Base-by-base conservation (phyloP, 1,140 invertebrate species). In the Drosophila nannoptera region DNA sequence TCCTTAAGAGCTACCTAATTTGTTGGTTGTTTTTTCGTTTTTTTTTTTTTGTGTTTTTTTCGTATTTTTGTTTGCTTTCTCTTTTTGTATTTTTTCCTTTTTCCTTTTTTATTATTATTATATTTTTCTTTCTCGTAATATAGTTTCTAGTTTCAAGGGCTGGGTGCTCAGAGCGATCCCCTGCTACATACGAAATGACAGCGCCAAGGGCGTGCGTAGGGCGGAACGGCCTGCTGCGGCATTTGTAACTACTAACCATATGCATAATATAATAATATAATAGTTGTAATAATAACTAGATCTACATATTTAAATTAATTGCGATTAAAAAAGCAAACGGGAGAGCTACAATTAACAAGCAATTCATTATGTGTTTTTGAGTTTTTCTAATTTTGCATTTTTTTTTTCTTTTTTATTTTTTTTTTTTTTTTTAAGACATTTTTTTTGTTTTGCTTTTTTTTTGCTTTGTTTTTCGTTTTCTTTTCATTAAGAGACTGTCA, bases 331-430 rank as follows among this genome's bases (percentile, higher is more conserved):
- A 83, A 77, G 78, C 66, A 87, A 78, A 65, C 59, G 75, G 81
- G 67, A 72, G 68, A 76, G 75, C 83, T 83, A 87, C 78, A 87
- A 76, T 77, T 78, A 87, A 78, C 48, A 83, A 78, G 83, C 78
- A 87, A 72, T 78, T 74, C 72, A 63, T 69, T 81, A 76, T 78
- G 22, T 66, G 62, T 77, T 74, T 69, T 69, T 68, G 48, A 54
- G 61, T 70, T 67, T 62, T 52, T 65, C 42, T 73, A 58, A 67
- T 72, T 69, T 74, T 33, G 45, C 40, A 53, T 75, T 75, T 65
- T 77, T 60, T 77, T 78, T 69, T 65, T 38, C 49, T 40, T 48
- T 68, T 77, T 78, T 69, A 64, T 38, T 53, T 40, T 48, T 68
- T 73, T 73, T 80, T 22, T 3, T 2, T 22, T 22, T 22, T 22